phyloP scores from a whole-genome alignment of 2,888 invertebrate species.

The Aelia acuminata region DNA sequence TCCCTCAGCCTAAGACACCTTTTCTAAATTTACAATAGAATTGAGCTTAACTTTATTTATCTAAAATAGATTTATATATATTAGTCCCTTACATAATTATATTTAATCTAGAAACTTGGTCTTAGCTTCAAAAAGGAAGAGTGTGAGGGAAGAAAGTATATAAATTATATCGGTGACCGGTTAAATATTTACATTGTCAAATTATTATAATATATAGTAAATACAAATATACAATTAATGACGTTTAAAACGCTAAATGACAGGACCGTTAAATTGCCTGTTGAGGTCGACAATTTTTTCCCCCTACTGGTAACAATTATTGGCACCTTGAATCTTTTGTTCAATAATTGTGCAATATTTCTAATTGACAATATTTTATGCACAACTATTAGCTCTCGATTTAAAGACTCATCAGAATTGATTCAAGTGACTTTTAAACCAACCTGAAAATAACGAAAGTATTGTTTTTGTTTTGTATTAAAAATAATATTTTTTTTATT shows the following conservation, averaged over 20 bases:
- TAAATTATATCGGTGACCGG: conserved; percentile 40
- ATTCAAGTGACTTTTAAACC: conserved; percentile 50
- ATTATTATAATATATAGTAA: conserved; percentile 54
- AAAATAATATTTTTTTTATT: no score
- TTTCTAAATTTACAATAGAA: conserved; percentile 58
- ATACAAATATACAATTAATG: conserved; percentile 60
- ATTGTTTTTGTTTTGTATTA: not conserved
- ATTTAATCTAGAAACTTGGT: conserved; percentile 59
- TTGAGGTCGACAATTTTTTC: conserved; percentile 46
- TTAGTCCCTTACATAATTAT: conserved; percentile 57
- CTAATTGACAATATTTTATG: conserved; percentile 57
- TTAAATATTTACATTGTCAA: conserved; percentile 56
- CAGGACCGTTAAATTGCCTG: conserved; percentile 34
- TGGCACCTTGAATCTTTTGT: conserved; percentile 56
- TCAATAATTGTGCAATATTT: conserved; percentile 41
- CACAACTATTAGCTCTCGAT: conserved; percentile 44
- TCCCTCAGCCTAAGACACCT: conserved; percentile 50
- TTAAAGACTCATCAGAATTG: conserved; percentile 54
- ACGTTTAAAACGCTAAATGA: conserved; percentile 53
- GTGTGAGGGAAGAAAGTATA: conserved; percentile 55
- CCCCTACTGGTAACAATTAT: conserved; percentile 57
- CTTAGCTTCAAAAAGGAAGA: conserved; percentile 57
- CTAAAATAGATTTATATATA: conserved; percentile 58
- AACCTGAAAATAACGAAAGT: not conserved
- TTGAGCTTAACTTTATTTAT: conserved; percentile 60